Evolutionary conservation across 53 echinoderm and acorn worm genomes (phyloP), one percentile per base, ranked within the genome.

Genomic region (Mesocentrotus franciscanus): DNA sequence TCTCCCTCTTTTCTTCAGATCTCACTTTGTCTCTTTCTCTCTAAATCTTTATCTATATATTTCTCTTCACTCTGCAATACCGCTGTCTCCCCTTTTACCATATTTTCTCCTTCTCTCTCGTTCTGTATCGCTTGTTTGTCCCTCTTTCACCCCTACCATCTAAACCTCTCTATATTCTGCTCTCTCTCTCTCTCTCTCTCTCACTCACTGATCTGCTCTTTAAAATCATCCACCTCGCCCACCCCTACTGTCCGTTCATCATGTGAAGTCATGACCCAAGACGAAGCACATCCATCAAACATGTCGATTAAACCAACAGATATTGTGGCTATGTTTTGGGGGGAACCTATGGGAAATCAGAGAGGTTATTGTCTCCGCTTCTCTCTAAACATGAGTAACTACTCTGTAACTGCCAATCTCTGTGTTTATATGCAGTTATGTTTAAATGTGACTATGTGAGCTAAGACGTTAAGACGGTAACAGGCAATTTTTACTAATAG

Each of bases 171-270:
- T 66, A 70, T 34, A n/a, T n/a, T n/a, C n/a, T n/a, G n/a, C n/a
- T 60, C 70, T 68, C 68, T 27, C 70, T 91, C 91, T 91, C 91
- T 36, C 90, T 90, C 62, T 62, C 33, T 60, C 61, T 64, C 36
- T 17, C 61, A 75, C 1, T 6, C 72, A 8, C 72, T 8, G 9
- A 29, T 11, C 22, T 5, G 71, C 15, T 15, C 14, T 12, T 76
- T 33, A 33, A 33, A 33, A 13, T 14, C 49, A 49, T 49, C 3
- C 6, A 49, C 39, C 39, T 39, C 39, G 16, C 20, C 81, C 20
- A 81, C 81, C 90, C 30, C 0, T 59, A 27, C 42, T 20, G 8
- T 81, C 76, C 76, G 20, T 36, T 42, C 10, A 20, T 9, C 36
- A 81, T 81, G 36, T 42, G 18, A 81, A 81, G 81, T 81, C 42